Evolutionary conservation across 2,888 invertebrate species (phyloP), one percentile per base, ranked within the genome.

Genomic region (Galerucella nymphaeae): DNA sequence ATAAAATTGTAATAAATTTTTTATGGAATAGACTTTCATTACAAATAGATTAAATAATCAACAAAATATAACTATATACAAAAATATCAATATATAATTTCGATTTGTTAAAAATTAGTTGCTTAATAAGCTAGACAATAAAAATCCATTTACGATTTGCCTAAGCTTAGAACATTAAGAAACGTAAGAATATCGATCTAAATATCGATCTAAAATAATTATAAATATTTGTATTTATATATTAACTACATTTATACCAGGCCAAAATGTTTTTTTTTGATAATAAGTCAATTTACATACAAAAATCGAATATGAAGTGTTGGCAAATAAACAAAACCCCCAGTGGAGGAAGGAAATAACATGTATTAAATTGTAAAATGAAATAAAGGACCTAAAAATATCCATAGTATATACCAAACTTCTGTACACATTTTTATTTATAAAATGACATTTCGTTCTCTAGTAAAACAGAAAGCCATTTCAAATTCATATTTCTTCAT

Each of bases 41-140:
- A 70, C 63, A 70, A 70, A 66, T 66, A 70, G 55, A 69, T 69
- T 63, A 70, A 63, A 64, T 64, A 63, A 64, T 62, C 62, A 68
- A 68, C 68, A 69, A 69, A 69, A 69, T 69, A 69, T 16, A 69
- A 69, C 41, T 61, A 68, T 69, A 53, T 69, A 69, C 69, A 70
- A 70, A 70, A 70, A 70, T 70, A 70, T 70, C 57, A 63, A 62
- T 70, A 38, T 64, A 55, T 63, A 63, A 70, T 70, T 70, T 70
- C 70, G 57, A 63, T 70, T 63, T 53, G 2, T 53, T 67, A 48
- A 67, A 68, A 68, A 61, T 20, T 70, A 57, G 16, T 18, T 70
- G 42, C 63, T 69, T 69, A 50, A 30, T 41, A 70, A 64, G 70
- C 70, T 63, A 70, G 62, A 69, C 45, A 53, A 62, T 69, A 64